Percentiles rank a stretch among this genome's conserved stretches.
phyloP scores from a whole-genome alignment of 2,113 vertebrate species.

The Plecotus auritus region DNA sequence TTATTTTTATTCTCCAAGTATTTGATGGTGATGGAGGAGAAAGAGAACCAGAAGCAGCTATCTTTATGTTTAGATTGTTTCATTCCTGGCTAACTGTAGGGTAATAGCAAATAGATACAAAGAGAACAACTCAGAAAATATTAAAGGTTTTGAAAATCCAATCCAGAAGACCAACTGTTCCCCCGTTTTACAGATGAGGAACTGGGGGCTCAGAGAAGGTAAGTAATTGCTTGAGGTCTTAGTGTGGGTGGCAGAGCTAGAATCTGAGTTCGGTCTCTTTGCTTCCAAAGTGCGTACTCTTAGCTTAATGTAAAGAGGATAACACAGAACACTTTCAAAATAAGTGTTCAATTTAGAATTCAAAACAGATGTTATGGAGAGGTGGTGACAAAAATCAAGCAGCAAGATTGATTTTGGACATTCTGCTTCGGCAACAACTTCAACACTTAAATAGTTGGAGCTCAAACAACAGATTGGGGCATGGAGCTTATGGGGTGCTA shows the following conservation, averaged over 20 bases:
- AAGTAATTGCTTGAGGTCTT: not conserved
- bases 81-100: not conserved
- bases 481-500: not conserved
- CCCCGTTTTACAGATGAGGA: not conserved
- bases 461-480: not conserved
- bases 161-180: not conserved
- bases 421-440: not conserved
- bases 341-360: not conserved
- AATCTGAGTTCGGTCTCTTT: not conserved
- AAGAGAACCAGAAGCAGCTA: not conserved
- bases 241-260: not conserved
- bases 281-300: not conserved
- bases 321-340: not conserved
- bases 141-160: not conserved
- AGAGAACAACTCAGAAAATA: not conserved
- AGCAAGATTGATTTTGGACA: not conserved
- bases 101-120: not conserved
- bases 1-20: not conserved
- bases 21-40: not conserved
- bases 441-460: not conserved
- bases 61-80: slow-evolving; percentile 11
- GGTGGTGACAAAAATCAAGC: not conserved
- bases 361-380: not conserved
- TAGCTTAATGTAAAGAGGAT: not conserved
- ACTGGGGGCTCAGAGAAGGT: not conserved